Base-by-base conservation (phyloP, 2,113 vertebrate genomes). In the Gallinago undulata region DNA sequence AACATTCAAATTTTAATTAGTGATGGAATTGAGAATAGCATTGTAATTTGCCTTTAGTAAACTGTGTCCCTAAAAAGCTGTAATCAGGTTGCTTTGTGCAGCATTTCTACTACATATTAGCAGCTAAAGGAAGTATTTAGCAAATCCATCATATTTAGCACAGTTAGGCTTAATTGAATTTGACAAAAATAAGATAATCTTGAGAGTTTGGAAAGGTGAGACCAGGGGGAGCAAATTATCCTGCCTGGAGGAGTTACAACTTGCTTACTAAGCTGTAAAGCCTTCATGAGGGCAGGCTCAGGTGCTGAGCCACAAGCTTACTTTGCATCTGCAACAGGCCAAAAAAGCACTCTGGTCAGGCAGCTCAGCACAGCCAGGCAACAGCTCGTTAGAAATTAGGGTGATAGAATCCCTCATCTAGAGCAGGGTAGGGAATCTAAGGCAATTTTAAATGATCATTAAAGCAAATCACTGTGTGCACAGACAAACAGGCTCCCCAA, bases 371-470 rank as follows among this genome's bases (percentile, higher is more conserved):
- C 19, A 78, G 28, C 7, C 31, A 41, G 10, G 4, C 0, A 1
- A 11, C 19, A 0, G 1, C 39, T 74, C 0, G 0, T 41, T 74
- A 66, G 30, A 5, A 2, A 10, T 63, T 8, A 17, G 3, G 4
- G 35, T 55, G 48, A 31, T 19, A n/a, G 0, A 1, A 69, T 37
- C 10, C 31, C 28, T 70, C 22, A 35, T 13, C 17, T 33, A 45
- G 39, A 48, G 10, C 41, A 37, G 19, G 21, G 9, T 16, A 37
- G 9, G 33, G 31, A 80, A 62, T 66, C 53, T 90, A 33, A 55
- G 37, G 27, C 18, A 57, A 15, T 48, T 86, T 92, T 31, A 78
- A 72, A 51, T 43, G 23, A 4, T 75, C 10, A 21, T 78, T 70
- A 72, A 79, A 88, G 12, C 59, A 87, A 89, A 72, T 37, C 18